phyloP scores from a whole-genome alignment of 35 echinoderm and acorn worm species.

The Strongylocentrotus purpuratus region DNA sequence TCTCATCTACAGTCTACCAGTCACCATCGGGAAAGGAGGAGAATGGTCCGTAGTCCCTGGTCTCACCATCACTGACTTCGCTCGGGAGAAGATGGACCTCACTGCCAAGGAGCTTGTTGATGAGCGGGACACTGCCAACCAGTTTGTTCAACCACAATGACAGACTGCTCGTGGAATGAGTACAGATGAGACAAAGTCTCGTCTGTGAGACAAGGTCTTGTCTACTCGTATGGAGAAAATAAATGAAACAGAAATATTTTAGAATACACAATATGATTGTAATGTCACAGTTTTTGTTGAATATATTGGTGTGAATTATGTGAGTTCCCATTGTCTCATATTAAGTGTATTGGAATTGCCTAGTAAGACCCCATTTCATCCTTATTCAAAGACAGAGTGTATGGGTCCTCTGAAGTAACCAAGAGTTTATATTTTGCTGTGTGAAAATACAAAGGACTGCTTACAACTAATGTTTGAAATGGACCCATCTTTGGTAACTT shows the following conservation, averaged over 20 bases:
- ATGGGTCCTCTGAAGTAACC: not conserved
- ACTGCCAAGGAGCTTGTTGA: constrained; percentile 85
- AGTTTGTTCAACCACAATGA: constrained; percentile 62
- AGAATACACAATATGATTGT: not conserved
- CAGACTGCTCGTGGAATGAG: constrained; percentile 60
- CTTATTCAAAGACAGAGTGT: not conserved
- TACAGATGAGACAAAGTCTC: not conserved
- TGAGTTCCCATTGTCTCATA: not conserved
- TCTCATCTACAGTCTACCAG: constrained; percentile 91
- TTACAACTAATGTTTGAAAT: not conserved
- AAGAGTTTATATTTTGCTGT: not conserved
- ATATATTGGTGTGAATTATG: not conserved
- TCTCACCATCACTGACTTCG: constrained; percentile 78
- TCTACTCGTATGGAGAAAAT: not conserved
- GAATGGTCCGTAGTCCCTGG: constrained; percentile 72
- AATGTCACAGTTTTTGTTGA: not conserved
- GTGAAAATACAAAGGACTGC: too few relatives aligned
- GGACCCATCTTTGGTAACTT: not conserved
- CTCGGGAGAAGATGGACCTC: constrained; percentile 85
- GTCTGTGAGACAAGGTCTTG: not conserved
- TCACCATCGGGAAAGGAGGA: constrained; percentile 59
- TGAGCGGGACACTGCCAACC: constrained; percentile 70
- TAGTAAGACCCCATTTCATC: not conserved
- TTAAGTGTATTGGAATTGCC: not conserved
- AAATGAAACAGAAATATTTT: not conserved